These are phyloP conservation scores for Brenthis hecate DNA, from an alignment of 2,888 invertebrate genomes.

Conservation along the genomic window DNA sequence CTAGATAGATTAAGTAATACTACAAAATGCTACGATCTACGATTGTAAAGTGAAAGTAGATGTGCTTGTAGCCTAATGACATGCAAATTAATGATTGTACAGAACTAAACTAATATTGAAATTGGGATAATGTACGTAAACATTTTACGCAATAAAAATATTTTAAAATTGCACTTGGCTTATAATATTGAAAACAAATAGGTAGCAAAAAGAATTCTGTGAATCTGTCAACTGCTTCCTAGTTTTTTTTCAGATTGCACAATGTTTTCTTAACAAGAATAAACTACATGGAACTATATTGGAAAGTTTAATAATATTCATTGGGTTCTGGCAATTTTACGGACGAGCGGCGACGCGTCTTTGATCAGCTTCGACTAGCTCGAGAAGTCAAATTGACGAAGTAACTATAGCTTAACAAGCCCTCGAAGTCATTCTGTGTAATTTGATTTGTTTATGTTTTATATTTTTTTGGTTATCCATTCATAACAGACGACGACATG, in stretches of 20 bases:
- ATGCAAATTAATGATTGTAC: background rate
- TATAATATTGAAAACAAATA: background rate
- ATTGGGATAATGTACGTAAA: too few species aligned
- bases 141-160: background rate
- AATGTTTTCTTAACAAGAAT: constrained; percentile 65
- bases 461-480: constrained; percentile 6
- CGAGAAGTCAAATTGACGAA: constrained; percentile 68
- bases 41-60: background rate
- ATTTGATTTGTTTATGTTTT: constrained; percentile 41
- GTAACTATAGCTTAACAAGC: constrained; percentile 57
- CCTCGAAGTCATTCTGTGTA: constrained; percentile 45
- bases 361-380: constrained; percentile 72
- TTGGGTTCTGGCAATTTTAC: constrained; percentile 81
- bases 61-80: background rate
- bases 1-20: background rate
- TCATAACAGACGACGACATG: constrained; percentile 12
- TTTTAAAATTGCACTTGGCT: too few species aligned
- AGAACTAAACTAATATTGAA: background rate
- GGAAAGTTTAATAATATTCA: constrained; percentile 82
- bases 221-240: constrained; percentile 8
- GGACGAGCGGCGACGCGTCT: constrained; percentile 73
- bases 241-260: constrained; percentile 38
- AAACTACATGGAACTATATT: constrained; percentile 73
- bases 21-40: background rate
- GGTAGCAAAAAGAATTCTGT: background rate